These are phyloP conservation scores for Notothenia coriiceps DNA, from an alignment of 2,113 vertebrate genomes.

Conservation along the genomic window DNA sequence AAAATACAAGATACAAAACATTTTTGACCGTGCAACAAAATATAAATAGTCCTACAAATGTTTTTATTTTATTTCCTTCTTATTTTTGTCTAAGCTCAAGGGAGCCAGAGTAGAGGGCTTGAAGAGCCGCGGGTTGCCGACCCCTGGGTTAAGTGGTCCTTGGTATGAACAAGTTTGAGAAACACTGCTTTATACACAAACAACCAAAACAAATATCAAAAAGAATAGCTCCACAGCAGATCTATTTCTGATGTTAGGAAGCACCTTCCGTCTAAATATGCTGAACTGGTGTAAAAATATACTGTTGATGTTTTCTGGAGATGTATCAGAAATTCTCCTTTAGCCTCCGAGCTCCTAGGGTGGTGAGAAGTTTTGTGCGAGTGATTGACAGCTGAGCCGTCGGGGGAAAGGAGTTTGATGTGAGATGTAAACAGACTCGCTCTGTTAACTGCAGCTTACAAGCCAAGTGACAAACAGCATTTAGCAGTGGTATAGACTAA, in stretches of 20 bases:
- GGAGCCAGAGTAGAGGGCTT: too few relatives aligned
- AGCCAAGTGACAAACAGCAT: constrained; percentile 39
- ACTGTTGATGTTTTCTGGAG: neutral
- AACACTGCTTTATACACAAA: neutral
- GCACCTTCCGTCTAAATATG: neutral
- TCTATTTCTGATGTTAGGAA: neutral
- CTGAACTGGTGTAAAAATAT: neutral
- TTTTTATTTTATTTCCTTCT: too few relatives aligned
- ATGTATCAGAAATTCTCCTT: constrained; percentile 26
- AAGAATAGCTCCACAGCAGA: neutral
- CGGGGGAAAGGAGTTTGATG: constrained; percentile 18
- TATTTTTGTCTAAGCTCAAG: too few relatives aligned
- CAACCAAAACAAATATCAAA: neutral
- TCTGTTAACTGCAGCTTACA: constrained; percentile 29
- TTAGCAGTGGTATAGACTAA: constrained; percentile 1
- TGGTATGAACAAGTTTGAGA: too few relatives aligned
- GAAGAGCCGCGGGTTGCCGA: too few relatives aligned
- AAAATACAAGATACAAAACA: too few relatives aligned
- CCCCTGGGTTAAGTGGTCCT: too few relatives aligned
- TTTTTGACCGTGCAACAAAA: too few relatives aligned
- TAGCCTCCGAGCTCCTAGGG: neutral
- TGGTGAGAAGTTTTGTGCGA: neutral
- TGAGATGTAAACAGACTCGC: constrained; percentile 30
- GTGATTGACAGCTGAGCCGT: constrained; percentile 39
- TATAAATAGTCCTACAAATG: too few relatives aligned